Evolutionary conservation across 2,888 invertebrate genomes (phyloP).

Genomic region (Stenoptilia bipunctidactyla): DNA sequence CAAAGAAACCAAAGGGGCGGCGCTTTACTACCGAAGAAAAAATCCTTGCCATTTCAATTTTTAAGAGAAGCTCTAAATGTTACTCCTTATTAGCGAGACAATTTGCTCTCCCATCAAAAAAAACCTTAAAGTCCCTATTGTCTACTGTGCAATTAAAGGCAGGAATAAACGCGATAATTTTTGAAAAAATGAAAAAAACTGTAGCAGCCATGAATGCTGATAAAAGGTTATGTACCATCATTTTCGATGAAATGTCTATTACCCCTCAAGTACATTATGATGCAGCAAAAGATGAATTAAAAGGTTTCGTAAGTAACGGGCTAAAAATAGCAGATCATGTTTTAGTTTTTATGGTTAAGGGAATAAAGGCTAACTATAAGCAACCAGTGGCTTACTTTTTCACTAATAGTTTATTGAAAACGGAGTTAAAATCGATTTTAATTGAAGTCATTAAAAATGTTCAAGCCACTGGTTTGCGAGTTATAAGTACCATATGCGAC

Average conservation of each 20-base stretch:
- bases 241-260: neutral
- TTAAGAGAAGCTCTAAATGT: conserved; percentile 10
- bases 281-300: neutral
- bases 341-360: neutral
- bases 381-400: conserved; percentile 7
- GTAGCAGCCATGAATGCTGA: neutral
- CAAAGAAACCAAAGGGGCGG: conserved; percentile 3
- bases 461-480: neutral
- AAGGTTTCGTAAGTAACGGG: neutral
- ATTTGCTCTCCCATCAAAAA: conserved; percentile 9
- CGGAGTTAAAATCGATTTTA: neutral
- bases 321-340: neutral
- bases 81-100: conserved; percentile 6
- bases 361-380: neutral
- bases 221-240: neutral
- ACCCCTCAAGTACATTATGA: neutral
- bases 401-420: neutral
- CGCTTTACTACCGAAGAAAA: conserved; percentile 9
- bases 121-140: conserved; percentile 2
- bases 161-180: neutral
- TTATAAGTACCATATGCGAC: neutral
- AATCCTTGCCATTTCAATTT: conserved; percentile 8
- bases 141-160: neutral
- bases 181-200: neutral
- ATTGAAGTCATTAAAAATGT: neutral